phyloP scores from a whole-genome alignment of 2,797 vertebrate genomes.

The Calcarius lapponicus region DNA sequence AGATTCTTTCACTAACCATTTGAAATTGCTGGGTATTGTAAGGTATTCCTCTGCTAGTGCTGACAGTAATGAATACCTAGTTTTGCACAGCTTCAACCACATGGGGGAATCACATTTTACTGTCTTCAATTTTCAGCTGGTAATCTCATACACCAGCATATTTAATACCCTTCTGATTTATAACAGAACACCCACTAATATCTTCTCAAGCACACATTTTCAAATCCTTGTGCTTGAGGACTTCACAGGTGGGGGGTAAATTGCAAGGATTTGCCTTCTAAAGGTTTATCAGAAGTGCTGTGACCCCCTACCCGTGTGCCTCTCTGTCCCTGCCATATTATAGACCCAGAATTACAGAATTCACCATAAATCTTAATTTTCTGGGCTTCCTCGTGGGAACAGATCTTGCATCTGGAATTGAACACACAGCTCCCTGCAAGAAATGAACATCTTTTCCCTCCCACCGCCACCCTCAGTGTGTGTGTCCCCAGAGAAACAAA shows the following conservation, averaged over 20 bases:
- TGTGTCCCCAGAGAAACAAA: not conserved
- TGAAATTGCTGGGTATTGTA: constrained; percentile 13
- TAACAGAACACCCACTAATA: constrained; percentile 49
- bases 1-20: constrained; percentile 16
- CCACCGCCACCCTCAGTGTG: rapidly evolving
- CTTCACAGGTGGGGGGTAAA: constrained; percentile 14
- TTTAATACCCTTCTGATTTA: constrained; percentile 43
- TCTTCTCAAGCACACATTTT: not conserved
- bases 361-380: constrained; percentile 1
- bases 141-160: constrained; percentile 13
- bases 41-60: constrained; percentile 22
- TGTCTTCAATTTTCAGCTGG: constrained; percentile 44
- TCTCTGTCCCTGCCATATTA: not conserved
- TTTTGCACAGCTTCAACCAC: constrained; percentile 25
- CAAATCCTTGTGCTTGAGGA: not conserved
- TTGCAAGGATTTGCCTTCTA: constrained; percentile 10
- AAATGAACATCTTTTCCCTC: not conserved
- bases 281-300: not conserved
- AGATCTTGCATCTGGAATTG: not conserved
- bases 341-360: not conserved
- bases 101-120: constrained; percentile 36
- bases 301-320: not conserved
- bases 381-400: not conserved
- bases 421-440: not conserved
- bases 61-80: constrained; percentile 48